A percentile compares a stretch with the other conserved stretches of the same genome.
phyloP scores from a whole-genome alignment of 2,113 vertebrate genomes.

The Condylura cristata region DNA sequence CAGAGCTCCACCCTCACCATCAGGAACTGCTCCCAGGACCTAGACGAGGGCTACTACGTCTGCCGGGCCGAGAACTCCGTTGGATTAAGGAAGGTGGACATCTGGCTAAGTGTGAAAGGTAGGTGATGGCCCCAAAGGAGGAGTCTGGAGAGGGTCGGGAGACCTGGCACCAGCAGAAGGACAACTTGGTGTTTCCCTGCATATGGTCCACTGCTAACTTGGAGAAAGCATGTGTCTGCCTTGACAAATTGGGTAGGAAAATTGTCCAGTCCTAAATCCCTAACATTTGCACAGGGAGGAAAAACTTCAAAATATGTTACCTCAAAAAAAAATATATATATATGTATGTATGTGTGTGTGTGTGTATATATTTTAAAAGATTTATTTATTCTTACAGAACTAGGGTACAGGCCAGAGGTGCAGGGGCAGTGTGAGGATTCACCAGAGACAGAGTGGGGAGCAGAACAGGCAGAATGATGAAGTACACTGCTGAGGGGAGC shows the following conservation, averaged over 20 bases:
- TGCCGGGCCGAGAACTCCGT: conserved; percentile 93
- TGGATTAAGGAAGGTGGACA: conserved; percentile 84
- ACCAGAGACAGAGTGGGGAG: too few species aligned
- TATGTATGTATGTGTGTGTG: too few species aligned
- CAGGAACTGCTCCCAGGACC: conserved; percentile 86
- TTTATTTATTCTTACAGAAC: too few species aligned
- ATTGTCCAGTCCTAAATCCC: neutral
- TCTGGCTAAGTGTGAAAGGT: conserved; percentile 93
- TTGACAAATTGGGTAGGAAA: neutral
- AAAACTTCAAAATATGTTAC: neutral
- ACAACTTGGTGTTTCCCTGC: rapidly evolving
- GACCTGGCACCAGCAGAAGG: rapidly evolving
- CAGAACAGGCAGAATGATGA: too few species aligned
- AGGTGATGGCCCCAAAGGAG: conserved; percentile 73
- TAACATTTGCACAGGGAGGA: rapidly evolving
- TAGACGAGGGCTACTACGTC: conserved; percentile 89
- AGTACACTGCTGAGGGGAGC: too few species aligned
- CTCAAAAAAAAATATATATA: too few species aligned
- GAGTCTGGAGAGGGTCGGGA: rapidly evolving
- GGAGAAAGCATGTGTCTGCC: neutral
- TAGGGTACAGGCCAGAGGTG: too few species aligned
- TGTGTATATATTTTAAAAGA: too few species aligned
- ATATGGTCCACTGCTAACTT: neutral
- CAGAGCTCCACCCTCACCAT: conserved; percentile 89
- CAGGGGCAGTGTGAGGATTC: too few species aligned